Evolutionary conservation across 2,888 invertebrate genomes (phyloP).

Genomic region (Spodoptera picta): DNA sequence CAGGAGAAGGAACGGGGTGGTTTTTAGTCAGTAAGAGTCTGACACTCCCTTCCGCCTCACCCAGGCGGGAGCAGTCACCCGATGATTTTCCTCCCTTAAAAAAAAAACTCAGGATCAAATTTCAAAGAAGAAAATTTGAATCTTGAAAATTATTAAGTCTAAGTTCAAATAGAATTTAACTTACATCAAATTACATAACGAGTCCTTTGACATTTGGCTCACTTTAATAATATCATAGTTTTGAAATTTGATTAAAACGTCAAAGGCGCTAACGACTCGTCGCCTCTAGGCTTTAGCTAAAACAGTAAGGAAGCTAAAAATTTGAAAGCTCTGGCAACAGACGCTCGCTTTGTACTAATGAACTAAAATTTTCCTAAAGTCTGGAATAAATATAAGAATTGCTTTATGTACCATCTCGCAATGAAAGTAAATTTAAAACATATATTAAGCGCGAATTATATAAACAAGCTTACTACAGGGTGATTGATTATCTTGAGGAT

Average conservation of each 20-base stretch:
- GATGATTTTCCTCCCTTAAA: too few relatives aligned
- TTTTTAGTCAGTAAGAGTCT: too few relatives aligned
- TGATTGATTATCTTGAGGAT: too few relatives aligned
- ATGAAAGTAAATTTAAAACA: too few relatives aligned
- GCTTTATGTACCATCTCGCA: slow-evolving; percentile 32
- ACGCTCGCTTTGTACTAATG: slow-evolving; percentile 22
- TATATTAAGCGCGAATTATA: too few relatives aligned
- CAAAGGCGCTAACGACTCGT: slow-evolving; percentile 40
- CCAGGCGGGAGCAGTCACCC: too few relatives aligned
- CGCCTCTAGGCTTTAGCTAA: slow-evolving; percentile 8
- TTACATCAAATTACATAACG: slow-evolving; percentile 1
- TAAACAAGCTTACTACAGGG: too few relatives aligned
- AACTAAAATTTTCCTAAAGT: slow-evolving; percentile 10
- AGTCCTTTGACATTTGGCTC: slow-evolving; percentile 10
- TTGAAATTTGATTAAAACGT: slow-evolving; percentile 24
- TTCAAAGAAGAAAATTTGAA: neutral
- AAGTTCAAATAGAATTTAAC: neutral
- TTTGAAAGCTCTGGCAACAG: slow-evolving; percentile 4
- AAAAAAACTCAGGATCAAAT: too few relatives aligned
- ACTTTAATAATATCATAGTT: slow-evolving; percentile 8
- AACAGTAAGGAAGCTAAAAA: slow-evolving; percentile 19
- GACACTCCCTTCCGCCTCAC: too few relatives aligned
- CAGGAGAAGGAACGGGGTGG: too few relatives aligned
- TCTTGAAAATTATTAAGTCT: neutral
- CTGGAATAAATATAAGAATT: slow-evolving; percentile 17